Base-by-base conservation (phyloP, 2,888 invertebrate species). In the Smittia aterrima region DNA sequence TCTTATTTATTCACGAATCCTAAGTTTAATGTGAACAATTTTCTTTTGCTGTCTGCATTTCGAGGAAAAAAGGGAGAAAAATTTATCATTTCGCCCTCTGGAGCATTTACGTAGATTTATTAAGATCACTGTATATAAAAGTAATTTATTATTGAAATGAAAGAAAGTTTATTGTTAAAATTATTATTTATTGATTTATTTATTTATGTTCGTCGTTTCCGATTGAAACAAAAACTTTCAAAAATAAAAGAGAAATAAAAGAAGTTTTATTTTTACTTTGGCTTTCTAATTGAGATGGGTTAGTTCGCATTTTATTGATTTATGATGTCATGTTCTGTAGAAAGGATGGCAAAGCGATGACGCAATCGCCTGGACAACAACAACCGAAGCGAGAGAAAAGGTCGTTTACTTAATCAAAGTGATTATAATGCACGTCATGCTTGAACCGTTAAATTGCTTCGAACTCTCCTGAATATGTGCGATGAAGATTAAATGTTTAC, bases 101-200 rank as follows among this genome's bases (percentile, higher is more conserved):
- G 47, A 47, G 47, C 47, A 47, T 47, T 47, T 47, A 16, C 47
- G 47, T n/a, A 47, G 47, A 47, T n/a, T 47, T 47, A n/a, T n/a
- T 47, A 16, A 47, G 16, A 47, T n/a, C 16, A 11, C 16, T 47
- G 47, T 47, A 47, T 47, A 47, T 47, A 47, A 47, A 47, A 47
- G 11, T 47, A 47, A 11, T 47, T 47, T 47, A 47, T 47, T 32
- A 32, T 32, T n/a, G 32, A 32, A 32, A 32, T 32, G 32, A 32
- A 9, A 32, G 47, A 6, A n/a, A 11, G 11, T 2, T 13, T 47
- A 47, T 47, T 47, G 47, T 47, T 47, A 47, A 47, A 47, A 47
- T 47, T 47, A n/a, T 47, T 47, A 47, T 47, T 47, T 47, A 47
- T 47, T 47, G 47, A 47, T 47, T 47, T 47, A 47, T n/a, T 47